phyloP scores from a whole-genome alignment of 2,113 vertebrate species.

The Arothron firmamentum region DNA sequence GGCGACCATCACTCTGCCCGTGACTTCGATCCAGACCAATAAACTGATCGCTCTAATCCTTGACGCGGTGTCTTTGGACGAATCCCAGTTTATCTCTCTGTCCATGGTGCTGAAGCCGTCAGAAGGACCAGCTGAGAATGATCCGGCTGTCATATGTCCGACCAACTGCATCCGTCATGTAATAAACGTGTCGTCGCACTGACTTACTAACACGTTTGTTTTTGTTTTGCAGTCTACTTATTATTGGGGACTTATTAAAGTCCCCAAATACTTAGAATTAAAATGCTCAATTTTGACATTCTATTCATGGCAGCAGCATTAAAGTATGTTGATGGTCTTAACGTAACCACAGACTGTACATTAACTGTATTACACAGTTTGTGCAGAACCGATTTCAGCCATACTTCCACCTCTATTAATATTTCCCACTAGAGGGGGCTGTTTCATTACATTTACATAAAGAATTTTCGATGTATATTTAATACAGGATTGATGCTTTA shows the following conservation, averaged over 20 bases:
- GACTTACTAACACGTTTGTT: not conserved
- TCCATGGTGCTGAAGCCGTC: conserved; percentile 71
- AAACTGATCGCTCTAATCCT: conserved; percentile 49
- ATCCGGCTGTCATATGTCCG: not conserved
- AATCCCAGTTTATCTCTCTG: conserved; percentile 62
- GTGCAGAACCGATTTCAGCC: not conserved
- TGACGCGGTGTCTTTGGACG: conserved; percentile 39
- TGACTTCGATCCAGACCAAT: conserved; percentile 58
- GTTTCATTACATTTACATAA: conserved; percentile 13
- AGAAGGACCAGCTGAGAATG: not conserved
- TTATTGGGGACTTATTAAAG: too few relatives aligned
- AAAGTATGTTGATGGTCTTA: too few relatives aligned
- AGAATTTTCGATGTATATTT: too few relatives aligned
- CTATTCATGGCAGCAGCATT: too few relatives aligned
- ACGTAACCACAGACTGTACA: not conserved
- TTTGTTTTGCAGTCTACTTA: not conserved
- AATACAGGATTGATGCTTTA: too few relatives aligned
- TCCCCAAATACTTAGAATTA: not conserved
- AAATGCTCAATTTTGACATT: too few relatives aligned
- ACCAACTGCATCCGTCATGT: not conserved
- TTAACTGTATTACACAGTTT: not conserved
- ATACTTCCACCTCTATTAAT: conserved; percentile 2
- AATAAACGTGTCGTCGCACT: not conserved
- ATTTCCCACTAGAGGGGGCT: conserved; percentile 23
- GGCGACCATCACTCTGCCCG: conserved; percentile 43